Evolutionary conservation across 1,140 invertebrate genomes (phyloP).

Genomic region (Argopecten irradians): DNA sequence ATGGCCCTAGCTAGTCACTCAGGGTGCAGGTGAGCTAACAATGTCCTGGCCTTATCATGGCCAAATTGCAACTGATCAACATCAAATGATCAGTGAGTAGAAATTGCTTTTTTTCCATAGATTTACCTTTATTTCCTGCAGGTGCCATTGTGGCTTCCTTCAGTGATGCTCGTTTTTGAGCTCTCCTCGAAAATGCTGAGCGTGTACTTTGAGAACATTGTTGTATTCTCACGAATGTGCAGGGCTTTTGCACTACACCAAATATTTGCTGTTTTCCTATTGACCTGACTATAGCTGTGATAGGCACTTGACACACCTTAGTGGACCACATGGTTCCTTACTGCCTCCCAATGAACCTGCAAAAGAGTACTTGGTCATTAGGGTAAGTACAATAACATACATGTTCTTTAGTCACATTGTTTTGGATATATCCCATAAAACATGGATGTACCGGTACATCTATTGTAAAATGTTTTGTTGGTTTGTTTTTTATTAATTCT

Average conservation of each 20-base stretch:
- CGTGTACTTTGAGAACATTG: slow-evolving; percentile 60
- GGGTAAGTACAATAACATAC: too few relatives aligned
- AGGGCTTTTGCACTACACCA: slow-evolving; percentile 43
- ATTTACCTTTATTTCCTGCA: slow-evolving; percentile 79
- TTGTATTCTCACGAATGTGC: slow-evolving; percentile 53
- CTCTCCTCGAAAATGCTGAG: slow-evolving; percentile 49
- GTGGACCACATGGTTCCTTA: slow-evolving; percentile 58
- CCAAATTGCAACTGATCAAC: background rate
- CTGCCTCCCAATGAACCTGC: background rate
- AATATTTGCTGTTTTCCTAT: slow-evolving; percentile 46
- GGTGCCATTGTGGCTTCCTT: slow-evolving; percentile 78
- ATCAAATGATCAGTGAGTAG: background rate
- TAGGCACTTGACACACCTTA: slow-evolving; percentile 55
- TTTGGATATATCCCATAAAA: too few relatives aligned
- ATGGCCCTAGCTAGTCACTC: background rate
- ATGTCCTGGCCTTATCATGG: background rate
- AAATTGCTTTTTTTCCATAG: background rate
- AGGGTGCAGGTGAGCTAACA: background rate
- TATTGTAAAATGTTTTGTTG: too few relatives aligned
- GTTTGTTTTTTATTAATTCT: too few relatives aligned
- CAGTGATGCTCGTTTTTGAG: slow-evolving; percentile 66
- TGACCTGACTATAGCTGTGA: slow-evolving; percentile 66
- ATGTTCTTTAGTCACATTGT: too few relatives aligned
- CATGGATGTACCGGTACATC: too few relatives aligned
- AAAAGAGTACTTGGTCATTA: too few relatives aligned